Percentiles rank a stretch among this genome's conserved stretches.
These are phyloP conservation scores for Octopus sinensis DNA, from an alignment of 1,140 invertebrate species.

Conservation along the genomic window DNA sequence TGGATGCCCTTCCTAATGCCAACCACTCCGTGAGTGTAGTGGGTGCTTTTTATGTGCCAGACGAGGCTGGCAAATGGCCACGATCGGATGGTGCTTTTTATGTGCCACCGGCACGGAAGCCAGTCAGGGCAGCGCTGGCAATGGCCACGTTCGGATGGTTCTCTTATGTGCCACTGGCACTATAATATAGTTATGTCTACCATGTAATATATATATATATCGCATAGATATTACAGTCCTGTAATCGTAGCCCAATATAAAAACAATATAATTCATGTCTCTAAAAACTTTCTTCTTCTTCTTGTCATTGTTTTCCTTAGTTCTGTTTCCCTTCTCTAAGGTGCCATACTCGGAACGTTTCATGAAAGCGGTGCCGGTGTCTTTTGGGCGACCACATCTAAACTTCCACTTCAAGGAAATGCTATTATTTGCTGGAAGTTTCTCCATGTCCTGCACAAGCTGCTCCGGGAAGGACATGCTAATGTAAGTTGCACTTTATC, in stretches of 20 bases:
- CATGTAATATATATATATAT: not conserved
- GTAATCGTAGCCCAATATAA: not conserved
- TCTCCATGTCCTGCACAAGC: conserved; percentile 93
- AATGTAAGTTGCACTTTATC: conserved; percentile 61
- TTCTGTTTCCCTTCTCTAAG: conserved; percentile 56
- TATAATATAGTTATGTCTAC: too few species aligned
- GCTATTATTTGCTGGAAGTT: conserved; percentile 98
- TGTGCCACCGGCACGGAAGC: too few species aligned
- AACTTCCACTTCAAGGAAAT: conserved; percentile 84
- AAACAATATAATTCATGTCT: too few species aligned
- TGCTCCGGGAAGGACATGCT: conserved; percentile 89
- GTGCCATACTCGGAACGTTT: conserved; percentile 92
- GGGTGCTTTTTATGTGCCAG: too few species aligned
- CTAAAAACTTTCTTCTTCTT: not conserved
- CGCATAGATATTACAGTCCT: not conserved
- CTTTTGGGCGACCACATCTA: conserved; percentile 79
- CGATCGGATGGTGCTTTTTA: too few species aligned
- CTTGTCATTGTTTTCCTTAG: not conserved
- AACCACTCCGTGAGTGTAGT: too few species aligned
- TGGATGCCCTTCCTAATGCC: too few species aligned
- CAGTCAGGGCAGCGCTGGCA: too few species aligned
- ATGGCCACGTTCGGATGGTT: too few species aligned
- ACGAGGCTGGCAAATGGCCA: too few species aligned
- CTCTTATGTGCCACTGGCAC: too few species aligned
- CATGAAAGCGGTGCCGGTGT: conserved; percentile 83